Conservation (phyloP, 2,113 vertebrate genomes). For the Psophia crepitans region DNA sequence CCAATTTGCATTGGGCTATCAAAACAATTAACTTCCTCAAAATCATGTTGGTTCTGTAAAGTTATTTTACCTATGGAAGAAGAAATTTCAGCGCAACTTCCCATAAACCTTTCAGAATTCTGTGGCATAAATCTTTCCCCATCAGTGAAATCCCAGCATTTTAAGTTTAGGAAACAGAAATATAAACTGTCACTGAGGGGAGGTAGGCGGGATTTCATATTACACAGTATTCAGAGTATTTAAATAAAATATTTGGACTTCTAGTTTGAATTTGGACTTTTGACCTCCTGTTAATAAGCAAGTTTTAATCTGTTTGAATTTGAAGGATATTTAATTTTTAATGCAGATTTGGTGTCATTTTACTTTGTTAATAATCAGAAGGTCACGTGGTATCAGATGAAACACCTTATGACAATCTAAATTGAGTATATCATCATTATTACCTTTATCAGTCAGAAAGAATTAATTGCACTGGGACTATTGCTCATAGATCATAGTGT, state of each 20-base stretch:
- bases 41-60: not conserved
- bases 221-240: not conserved
- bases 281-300: not conserved
- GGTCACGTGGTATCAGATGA: not conserved
- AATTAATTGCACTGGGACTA: not conserved
- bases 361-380: not conserved
- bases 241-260: not conserved
- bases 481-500: not conserved
- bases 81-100: not conserved
- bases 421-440: not conserved
- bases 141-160: not conserved
- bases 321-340: slow-evolving; percentile 5
- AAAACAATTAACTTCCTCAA: not conserved
- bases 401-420: not conserved
- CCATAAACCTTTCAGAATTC: not conserved
- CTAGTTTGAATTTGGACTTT: not conserved
- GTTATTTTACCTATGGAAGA: not conserved
- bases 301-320: not conserved
- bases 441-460: not conserved
- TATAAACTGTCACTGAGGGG: not conserved
- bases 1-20: not conserved
- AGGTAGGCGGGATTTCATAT: not conserved
- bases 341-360: not conserved
- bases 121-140: not conserved
- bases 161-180: not conserved